A percentile compares a stretch with the other conserved stretches of the same genome.
Evolutionary conservation across 2,888 invertebrate species (phyloP).

Genomic region (Herminia tarsipennalis): DNA sequence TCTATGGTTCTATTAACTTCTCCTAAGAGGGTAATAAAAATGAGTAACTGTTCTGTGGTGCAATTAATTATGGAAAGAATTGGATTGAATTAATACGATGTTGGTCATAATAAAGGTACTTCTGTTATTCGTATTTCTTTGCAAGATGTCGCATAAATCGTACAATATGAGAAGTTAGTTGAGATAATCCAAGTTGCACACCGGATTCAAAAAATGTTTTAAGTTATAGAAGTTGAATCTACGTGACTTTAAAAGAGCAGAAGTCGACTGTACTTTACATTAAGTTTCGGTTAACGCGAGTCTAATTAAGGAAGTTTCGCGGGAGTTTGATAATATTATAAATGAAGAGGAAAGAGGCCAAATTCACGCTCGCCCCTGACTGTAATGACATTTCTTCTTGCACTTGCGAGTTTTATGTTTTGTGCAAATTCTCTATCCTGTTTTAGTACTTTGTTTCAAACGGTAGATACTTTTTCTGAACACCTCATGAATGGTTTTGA

Average conservation of each 20-base stretch:
- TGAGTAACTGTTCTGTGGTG: no score
- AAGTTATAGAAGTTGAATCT: conserved; percentile 60
- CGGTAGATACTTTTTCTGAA: conserved; percentile 19
- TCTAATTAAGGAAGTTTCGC: conserved; percentile 71
- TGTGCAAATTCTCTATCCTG: conserved; percentile 41
- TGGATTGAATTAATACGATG: no score
- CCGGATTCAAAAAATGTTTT: conserved; percentile 54
- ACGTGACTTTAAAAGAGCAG: conserved; percentile 69
- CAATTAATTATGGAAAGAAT: no score
- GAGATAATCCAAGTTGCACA: conserved; percentile 55
- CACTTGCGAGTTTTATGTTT: conserved; percentile 49
- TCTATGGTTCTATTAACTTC: no score
- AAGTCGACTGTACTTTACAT: conserved; percentile 69
- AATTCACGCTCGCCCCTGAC: conserved; percentile 52
- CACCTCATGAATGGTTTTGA: no score
- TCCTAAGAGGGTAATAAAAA: no score
- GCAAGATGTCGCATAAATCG: no score
- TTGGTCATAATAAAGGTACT: no score
- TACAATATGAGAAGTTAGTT: conserved; percentile 42
- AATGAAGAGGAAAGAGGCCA: conserved; percentile 68
- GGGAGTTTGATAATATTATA: conserved; percentile 70
- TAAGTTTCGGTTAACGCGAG: conserved; percentile 71
- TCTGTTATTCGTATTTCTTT: no score
- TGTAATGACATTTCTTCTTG: conserved; percentile 61
- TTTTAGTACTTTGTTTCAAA: conserved; percentile 32